These are phyloP conservation scores for Athalia circularis DNA, from an alignment of 2,888 invertebrate genomes.

Conservation along the genomic window DNA sequence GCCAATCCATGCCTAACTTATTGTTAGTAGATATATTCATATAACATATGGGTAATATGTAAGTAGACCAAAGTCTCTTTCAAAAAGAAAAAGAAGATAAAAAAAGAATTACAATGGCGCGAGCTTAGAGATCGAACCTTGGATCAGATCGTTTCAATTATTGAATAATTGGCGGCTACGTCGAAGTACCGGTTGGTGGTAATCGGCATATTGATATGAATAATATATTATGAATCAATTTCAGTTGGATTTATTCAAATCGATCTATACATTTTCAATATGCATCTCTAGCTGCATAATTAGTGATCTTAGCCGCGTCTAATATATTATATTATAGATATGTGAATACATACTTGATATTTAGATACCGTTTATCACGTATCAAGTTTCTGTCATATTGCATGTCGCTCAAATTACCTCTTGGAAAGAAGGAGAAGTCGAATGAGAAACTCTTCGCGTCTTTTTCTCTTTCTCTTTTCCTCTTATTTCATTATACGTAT, in stretches of 20 bases:
- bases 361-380: conserved; percentile 41
- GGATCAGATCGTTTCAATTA: conserved; percentile 7
- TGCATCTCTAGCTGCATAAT: too few relatives aligned
- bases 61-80: conserved; percentile 1
- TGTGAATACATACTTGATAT: neutral
- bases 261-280: too few relatives aligned
- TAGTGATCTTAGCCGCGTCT: too few relatives aligned
- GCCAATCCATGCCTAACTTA: conserved; percentile 17
- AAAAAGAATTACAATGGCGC: too few relatives aligned
- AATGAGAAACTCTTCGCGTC: neutral
- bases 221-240: neutral
- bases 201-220: conserved; percentile 20
- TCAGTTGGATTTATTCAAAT: too few relatives aligned
- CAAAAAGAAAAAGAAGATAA: neutral
- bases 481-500: neutral
- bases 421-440: conserved; percentile 7
- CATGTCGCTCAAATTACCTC: conserved; percentile 39
- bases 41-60: neutral
- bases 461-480: conserved; percentile 7
- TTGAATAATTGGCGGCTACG: neutral
- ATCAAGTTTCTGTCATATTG: conserved; percentile 34
- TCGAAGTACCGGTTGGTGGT: neutral
- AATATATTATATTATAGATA: neutral
- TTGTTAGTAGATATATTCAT: neutral
- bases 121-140: conserved; percentile 3